Evolutionary conservation across 1,140 invertebrate species (phyloP), one percentile per base, ranked within the genome.

Genomic region (Whitmania pigra): DNA sequence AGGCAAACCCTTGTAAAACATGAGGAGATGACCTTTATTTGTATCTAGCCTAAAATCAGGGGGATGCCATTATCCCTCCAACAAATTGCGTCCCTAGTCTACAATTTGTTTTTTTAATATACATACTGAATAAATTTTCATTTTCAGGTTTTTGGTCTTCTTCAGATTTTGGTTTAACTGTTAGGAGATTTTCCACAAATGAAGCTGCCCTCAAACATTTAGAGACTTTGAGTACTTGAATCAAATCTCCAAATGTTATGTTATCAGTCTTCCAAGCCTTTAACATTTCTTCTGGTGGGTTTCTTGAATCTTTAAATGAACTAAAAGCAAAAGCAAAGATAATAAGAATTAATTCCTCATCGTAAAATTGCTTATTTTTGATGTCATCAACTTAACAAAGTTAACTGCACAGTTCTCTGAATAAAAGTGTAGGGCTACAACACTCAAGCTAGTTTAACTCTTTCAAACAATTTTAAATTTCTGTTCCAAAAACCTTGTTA

Each of bases 221-320:
- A 22, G 29, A 22, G 11, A 25, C 29, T 31, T 63, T 31, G 22
- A 63, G 29, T 22, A 63, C 57, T 63, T 31, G 6, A 63, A 63
- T 17, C 22, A 63, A 22, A 20, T 63, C 57, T 63, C 29, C 22
- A 63, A 63, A 63, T 63, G 57, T 63, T 63, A 63, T 63, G 57
- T 63, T 63, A 63, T 63, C 57, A 22, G 29, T 22, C 57, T 25
- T 63, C 57, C 57, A 63, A 31, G 57, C 57, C 29, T n/a, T 31
- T 25, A 63, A n/a, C 29, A 63, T 63, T 31, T 63, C 29, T 31
- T 63, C 29, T 63, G 57, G 22, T 13, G 57, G 57, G 20, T 63
- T 63, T 1, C 29, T 13, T 63, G 57, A 63, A 11, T 20, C 9
- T 63, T 15, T 31, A 63, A 63, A 63, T 63, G 29, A 22, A 7